phyloP scores from a whole-genome alignment of 1,140 invertebrate genomes.

The Drosophila bifasciata region DNA sequence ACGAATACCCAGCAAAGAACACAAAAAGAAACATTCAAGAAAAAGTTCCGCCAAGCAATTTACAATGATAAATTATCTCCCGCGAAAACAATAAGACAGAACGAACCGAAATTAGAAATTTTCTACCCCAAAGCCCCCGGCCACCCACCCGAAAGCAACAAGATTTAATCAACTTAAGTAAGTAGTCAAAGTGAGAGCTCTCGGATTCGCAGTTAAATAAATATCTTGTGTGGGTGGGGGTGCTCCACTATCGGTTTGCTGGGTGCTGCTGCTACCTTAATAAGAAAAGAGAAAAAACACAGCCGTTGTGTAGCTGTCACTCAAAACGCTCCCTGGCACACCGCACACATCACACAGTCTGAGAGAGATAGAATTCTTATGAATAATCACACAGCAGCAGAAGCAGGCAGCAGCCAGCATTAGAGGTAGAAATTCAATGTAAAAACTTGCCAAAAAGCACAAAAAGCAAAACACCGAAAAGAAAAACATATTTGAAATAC shows the following conservation, averaged over 20 bases:
- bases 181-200: constrained; percentile 21
- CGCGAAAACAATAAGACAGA: background rate
- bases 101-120: constrained; percentile 17
- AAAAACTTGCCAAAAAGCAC: constrained; percentile 65
- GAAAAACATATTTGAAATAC: constrained; percentile 57
- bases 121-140: background rate
- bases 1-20: background rate
- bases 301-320: constrained; percentile 64
- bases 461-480: constrained; percentile 29
- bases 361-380: constrained; percentile 51
- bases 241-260: constrained; percentile 36
- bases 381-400: constrained; percentile 64
- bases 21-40: constrained; percentile 3
- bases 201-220: constrained; percentile 44
- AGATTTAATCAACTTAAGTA: constrained; percentile 48
- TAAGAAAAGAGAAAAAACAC: constrained; percentile 25
- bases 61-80: constrained; percentile 7
- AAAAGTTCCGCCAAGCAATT: background rate
- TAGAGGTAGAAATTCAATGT: constrained; percentile 33
- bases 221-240: constrained; percentile 40
- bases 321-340: constrained; percentile 59
- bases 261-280: constrained; percentile 63
- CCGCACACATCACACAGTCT: constrained; percentile 43
- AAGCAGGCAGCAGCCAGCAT: constrained; percentile 7
- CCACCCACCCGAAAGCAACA: constrained; percentile 8